Percentiles rank a stretch among this genome's conserved stretches.
phyloP scores from a whole-genome alignment of 1,140 invertebrate species.

The Philotrypesis tridentata region DNA sequence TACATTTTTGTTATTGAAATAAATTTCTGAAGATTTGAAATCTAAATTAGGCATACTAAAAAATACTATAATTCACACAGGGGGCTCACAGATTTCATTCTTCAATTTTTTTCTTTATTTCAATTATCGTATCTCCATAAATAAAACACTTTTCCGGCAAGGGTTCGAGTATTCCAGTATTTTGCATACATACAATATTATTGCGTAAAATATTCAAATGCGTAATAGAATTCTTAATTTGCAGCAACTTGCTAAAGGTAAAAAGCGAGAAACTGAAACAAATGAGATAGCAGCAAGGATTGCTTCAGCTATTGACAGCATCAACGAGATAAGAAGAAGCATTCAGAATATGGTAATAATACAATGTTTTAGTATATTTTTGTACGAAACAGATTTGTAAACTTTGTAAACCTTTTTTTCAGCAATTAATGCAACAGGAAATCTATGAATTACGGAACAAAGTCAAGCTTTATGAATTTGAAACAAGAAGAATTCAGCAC shows the following conservation, averaged over 20 bases:
- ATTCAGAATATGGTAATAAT: conserved; percentile 65
- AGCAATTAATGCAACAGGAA: conserved; percentile 69
- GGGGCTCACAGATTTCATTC: no score
- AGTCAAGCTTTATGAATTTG: conserved; percentile 66
- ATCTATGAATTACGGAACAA: conserved; percentile 67
- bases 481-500: conserved; percentile 67
- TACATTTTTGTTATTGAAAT: no score
- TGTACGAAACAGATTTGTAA: conserved; percentile 12
- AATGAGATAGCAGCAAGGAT: conserved; percentile 65
- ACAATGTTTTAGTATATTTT: neutral
- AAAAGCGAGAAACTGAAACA: conserved; percentile 63
- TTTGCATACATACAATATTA: no score
- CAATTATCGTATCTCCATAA: no score
- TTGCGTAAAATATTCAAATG: no score
- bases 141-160: no score
- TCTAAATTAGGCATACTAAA: no score
- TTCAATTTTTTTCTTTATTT: no score
- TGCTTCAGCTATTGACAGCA: conserved; percentile 65
- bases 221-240: conserved; percentile 18
- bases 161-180: no score
- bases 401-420: conserved; percentile 49
- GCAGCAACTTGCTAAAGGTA: conserved; percentile 66
- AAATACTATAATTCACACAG: no score
- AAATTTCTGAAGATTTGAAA: no score
- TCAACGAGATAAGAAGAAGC: conserved; percentile 66